Conservation (phyloP, 2,888 invertebrate genomes). For the Blastobasis adustella region DNA sequence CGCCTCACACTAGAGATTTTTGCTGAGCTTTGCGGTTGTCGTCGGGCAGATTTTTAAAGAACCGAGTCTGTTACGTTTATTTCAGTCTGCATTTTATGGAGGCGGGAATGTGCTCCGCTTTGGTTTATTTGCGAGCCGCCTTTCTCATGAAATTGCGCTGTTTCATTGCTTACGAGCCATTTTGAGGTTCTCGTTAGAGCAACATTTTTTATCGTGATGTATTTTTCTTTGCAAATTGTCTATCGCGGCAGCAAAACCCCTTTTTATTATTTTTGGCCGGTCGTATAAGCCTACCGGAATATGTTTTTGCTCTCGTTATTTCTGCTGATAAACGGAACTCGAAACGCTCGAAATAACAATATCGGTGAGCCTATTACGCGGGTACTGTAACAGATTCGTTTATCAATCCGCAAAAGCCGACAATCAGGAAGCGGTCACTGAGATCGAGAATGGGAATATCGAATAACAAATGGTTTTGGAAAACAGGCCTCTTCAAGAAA, state of each 20-base stretch:
- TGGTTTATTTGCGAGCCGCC: slow-evolving; percentile 68
- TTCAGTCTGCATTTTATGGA: slow-evolving; percentile 66
- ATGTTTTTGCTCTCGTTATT: slow-evolving; percentile 12
- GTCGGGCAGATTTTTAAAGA: slow-evolving; percentile 62
- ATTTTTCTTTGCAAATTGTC: slow-evolving; percentile 54
- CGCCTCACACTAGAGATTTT: slow-evolving; percentile 66
- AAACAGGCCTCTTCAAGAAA: slow-evolving; percentile 37
- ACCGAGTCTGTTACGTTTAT: slow-evolving; percentile 65
- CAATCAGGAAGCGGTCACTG: slow-evolving; percentile 29
- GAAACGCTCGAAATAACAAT: slow-evolving; percentile 9
- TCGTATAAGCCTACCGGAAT: slow-evolving; percentile 14
- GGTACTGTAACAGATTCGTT: slow-evolving; percentile 14
- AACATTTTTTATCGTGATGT: slow-evolving; percentile 60
- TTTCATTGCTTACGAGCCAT: slow-evolving; percentile 69
- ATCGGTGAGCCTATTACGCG: slow-evolving; percentile 10
- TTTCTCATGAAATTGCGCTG: slow-evolving; percentile 69
- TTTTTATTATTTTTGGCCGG: slow-evolving; percentile 32
- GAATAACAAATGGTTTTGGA: slow-evolving; percentile 44
- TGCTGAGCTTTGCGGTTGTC: slow-evolving; percentile 66
- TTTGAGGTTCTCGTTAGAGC: slow-evolving; percentile 63
- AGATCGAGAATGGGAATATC: slow-evolving; percentile 33
- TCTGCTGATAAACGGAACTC: slow-evolving; percentile 13
- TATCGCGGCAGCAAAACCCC: slow-evolving; percentile 25
- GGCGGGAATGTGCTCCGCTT: slow-evolving; percentile 67
- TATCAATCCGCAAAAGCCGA: slow-evolving; percentile 17